Evolutionary conservation across 23 tunicate species (phyloP).

Genomic region (Botrylloides violaceus): DNA sequence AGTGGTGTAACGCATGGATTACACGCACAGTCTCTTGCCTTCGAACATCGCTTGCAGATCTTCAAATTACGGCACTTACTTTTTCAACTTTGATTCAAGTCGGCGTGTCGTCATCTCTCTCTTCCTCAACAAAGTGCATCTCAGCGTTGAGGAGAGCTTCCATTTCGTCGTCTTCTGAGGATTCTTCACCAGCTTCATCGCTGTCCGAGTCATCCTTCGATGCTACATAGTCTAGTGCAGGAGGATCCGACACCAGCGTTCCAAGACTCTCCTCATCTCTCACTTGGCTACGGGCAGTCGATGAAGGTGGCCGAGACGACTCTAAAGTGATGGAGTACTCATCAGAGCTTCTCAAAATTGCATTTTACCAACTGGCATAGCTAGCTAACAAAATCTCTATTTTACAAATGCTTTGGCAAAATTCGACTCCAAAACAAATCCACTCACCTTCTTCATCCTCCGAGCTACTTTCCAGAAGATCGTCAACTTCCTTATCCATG

Average conservation of each 20-base stretch:
- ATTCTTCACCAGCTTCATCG: background rate
- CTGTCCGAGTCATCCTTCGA: background rate
- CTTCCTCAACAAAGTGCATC: conserved; percentile 68
- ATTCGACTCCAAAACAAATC: background rate
- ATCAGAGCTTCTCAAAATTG: background rate
- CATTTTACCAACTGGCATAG: background rate
- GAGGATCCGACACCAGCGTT: background rate
- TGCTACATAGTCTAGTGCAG: background rate
- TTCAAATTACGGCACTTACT: too few relatives aligned
- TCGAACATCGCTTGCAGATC: too few relatives aligned
- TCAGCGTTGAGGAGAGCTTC: conserved; percentile 76
- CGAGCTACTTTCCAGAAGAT: conserved; percentile 50
- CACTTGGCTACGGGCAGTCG: background rate
- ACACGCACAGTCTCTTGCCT: too few relatives aligned
- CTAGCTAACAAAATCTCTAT: too few relatives aligned
- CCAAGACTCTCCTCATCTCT: background rate
- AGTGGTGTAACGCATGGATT: too few relatives aligned
- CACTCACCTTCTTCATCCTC: conserved; percentile 37
- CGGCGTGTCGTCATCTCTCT: too few relatives aligned
- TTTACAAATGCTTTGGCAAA: too few relatives aligned
- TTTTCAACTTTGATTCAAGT: too few relatives aligned
- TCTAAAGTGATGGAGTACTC: background rate
- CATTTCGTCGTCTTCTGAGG: conserved; percentile 77
- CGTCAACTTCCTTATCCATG: conserved; percentile 80
- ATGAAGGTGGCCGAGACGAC: background rate